These are phyloP conservation scores for Peromyscus maniculatus DNA, from an alignment of 2,113 vertebrate genomes.

Conservation along the genomic window DNA sequence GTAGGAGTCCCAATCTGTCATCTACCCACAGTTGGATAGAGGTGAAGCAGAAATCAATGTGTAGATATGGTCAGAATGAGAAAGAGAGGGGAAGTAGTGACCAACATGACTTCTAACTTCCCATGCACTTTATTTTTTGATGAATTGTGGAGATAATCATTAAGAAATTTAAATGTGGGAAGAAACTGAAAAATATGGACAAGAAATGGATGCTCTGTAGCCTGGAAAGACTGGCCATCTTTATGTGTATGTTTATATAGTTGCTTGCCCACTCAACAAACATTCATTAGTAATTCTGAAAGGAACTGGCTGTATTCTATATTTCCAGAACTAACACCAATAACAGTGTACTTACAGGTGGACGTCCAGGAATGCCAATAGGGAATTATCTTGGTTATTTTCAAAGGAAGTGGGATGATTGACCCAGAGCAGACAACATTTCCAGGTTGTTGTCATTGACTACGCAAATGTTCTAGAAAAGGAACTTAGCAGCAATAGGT, in stretches of 20 bases:
- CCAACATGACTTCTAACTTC: not conserved
- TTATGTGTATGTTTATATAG: not conserved
- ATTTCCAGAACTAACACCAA: not conserved
- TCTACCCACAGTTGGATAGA: not conserved
- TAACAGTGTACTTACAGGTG: not conserved
- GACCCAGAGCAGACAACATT: not conserved
- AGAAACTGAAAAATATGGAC: conserved; percentile 23
- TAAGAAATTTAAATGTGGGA: not conserved
- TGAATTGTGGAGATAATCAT: not conserved
- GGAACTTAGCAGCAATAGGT: not conserved
- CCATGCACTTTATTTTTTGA: not conserved
- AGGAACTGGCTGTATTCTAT: not conserved
- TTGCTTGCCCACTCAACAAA: not conserved
- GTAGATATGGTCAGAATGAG: not conserved
- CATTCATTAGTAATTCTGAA: not conserved
- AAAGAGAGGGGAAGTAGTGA: not conserved
- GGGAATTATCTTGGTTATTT: no score
- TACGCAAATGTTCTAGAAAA: not conserved
- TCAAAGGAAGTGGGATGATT: no score
- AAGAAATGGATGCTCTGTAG: not conserved
- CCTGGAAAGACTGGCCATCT: not conserved
- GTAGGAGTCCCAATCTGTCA: not conserved
- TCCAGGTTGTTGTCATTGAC: not conserved
- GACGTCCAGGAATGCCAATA: no score
- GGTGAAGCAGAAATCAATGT: not conserved